These are phyloP conservation scores for Porites divaricata DNA, from an alignment of 92 coral and sea anemone genomes.

Conservation along the genomic window DNA sequence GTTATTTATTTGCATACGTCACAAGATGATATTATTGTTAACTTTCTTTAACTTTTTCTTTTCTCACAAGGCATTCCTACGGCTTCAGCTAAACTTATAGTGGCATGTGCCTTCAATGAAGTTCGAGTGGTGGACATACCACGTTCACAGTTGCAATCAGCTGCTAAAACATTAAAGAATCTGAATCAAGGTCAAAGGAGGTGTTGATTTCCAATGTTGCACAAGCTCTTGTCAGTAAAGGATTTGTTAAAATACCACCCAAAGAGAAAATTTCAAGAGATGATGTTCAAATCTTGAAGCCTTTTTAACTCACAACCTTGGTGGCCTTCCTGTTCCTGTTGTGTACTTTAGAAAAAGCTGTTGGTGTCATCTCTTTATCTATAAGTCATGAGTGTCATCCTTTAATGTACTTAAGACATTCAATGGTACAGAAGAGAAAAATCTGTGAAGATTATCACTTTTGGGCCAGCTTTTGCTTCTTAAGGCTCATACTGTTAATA, in stretches of 20 bases:
- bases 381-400: neutral
- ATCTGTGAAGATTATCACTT: too few relatives aligned
- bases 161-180: neutral
- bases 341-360: neutral
- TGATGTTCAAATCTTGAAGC: constrained; percentile 7
- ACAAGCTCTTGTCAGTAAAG: constrained; percentile 6
- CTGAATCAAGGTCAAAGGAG: constrained; percentile 25
- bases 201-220: constrained; percentile 14
- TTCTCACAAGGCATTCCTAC: too few relatives aligned
- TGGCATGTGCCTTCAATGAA: constrained; percentile 35
- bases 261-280: constrained; percentile 13
- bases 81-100: constrained; percentile 3
- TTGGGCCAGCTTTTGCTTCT: too few relatives aligned
- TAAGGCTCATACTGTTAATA: too few relatives aligned
- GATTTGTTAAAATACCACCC: neutral
- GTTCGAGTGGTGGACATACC: neutral
- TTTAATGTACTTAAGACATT: too few relatives aligned
- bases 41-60: too few relatives aligned
- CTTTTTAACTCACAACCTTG: constrained; percentile 18
- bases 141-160: constrained; percentile 17
- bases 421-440: too few relatives aligned
- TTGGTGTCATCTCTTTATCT: too few relatives aligned
- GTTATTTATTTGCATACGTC: too few relatives aligned
- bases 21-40: too few relatives aligned
- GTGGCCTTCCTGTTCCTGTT: constrained; percentile 4